These are phyloP conservation scores for Mus spicilegus DNA, from an alignment of 2,113 vertebrate species.

Conservation along the genomic window DNA sequence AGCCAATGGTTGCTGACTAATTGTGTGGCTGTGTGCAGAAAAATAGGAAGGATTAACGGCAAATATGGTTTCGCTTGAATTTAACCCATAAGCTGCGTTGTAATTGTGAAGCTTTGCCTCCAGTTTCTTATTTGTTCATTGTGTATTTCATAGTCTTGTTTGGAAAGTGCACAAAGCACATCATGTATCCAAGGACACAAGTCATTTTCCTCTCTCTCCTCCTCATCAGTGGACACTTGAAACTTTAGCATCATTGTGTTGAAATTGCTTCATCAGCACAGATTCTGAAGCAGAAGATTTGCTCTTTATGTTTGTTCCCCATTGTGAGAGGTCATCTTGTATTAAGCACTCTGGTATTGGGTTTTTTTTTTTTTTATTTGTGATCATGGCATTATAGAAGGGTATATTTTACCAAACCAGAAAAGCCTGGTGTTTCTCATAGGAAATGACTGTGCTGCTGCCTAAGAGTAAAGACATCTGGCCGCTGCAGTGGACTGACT, in stretches of 20 bases:
- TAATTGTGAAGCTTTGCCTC: conserved; percentile 74
- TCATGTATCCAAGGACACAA: background rate
- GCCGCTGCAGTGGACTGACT: background rate
- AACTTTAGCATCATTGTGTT: conserved; percentile 16
- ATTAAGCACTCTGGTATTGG: background rate
- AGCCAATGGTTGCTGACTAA: conserved; percentile 72
- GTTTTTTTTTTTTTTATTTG: background rate
- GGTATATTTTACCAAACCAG: background rate
- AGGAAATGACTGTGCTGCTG: background rate
- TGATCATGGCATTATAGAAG: background rate
- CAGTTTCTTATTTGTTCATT: conserved; percentile 79
- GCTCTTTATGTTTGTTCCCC: conserved; percentile 14
- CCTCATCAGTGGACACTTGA: background rate
- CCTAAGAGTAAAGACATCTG: background rate
- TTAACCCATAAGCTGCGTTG: conserved; percentile 51
- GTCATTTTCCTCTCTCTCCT: background rate
- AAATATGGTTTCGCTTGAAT: conserved; percentile 72
- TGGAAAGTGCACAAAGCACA: background rate
- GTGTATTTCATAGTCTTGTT: conserved; percentile 74
- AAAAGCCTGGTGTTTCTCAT: background rate
- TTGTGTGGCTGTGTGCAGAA: conserved; percentile 32
- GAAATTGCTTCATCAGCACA: background rate
- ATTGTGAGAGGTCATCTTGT: background rate
- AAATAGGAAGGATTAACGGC: background rate
- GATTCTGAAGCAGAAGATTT: background rate